Evolutionary conservation across 1,140 invertebrate species (phyloP).

Genomic region (Aculops lycopersici): DNA sequence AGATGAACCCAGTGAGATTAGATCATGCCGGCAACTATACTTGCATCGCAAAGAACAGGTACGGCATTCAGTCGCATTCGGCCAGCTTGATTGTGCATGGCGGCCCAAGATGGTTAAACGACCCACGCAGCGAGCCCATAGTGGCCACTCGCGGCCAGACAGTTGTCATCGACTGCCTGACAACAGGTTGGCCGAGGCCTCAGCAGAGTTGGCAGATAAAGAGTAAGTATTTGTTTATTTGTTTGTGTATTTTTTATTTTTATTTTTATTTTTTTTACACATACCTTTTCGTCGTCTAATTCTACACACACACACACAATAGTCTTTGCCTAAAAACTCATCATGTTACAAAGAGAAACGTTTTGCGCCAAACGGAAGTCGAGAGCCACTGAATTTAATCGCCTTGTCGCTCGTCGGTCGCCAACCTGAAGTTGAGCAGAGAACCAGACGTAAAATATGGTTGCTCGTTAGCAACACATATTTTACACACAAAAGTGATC

Average conservation of each 20-base stretch:
- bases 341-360: too few species aligned
- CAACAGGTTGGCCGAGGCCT: background rate
- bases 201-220: background rate
- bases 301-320: background rate
- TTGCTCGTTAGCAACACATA: too few species aligned
- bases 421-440: too few species aligned
- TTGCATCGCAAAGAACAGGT: background rate
- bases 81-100: background rate
- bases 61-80: background rate
- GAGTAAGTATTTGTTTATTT: background rate
- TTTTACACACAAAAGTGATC: too few species aligned
- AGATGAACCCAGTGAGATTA: background rate
- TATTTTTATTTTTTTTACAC: background rate
- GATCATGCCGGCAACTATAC: background rate
- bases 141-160: background rate
- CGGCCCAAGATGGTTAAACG: background rate
- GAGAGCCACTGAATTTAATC: too few species aligned
- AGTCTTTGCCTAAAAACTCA: too few species aligned
- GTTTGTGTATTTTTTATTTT: background rate
- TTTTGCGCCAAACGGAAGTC: too few species aligned
- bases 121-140: background rate
- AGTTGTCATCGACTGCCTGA: background rate
- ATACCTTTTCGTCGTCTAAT: background rate
- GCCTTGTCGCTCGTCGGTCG: too few species aligned
- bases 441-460: too few species aligned